Percentiles rank a stretch among this genome's conserved stretches.
These are phyloP conservation scores for Fregata magnificens DNA, from an alignment of 2,113 vertebrate genomes.

Conservation along the genomic window DNA sequence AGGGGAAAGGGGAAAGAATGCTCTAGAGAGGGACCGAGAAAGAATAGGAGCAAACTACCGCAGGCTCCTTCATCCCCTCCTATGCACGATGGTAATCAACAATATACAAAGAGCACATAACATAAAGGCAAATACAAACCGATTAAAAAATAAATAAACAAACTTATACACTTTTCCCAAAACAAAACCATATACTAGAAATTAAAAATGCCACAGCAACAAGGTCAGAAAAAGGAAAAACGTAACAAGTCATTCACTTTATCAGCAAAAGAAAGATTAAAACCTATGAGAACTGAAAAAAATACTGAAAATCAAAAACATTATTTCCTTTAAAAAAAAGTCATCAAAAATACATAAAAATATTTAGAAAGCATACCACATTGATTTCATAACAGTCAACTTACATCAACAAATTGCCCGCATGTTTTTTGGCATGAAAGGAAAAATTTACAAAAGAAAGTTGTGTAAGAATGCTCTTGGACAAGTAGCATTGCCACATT, in stretches of 20 bases:
- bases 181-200: conserved; percentile 59
- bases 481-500: conserved; percentile 92
- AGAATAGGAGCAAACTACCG: neutral
- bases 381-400: conserved; percentile 88
- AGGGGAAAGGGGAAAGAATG: neutral
- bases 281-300: conserved; percentile 74
- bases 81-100: conserved; percentile 42
- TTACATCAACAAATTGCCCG: conserved; percentile 99
- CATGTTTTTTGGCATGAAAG: conserved; percentile 99
- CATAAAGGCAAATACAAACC: conserved; percentile 55
- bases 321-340: conserved; percentile 40
- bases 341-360: conserved; percentile 75
- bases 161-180: neutral
- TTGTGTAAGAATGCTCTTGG: conserved; percentile 99
- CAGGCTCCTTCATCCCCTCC: neutral
- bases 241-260: conserved; percentile 61
- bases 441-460: conserved; percentile 99
- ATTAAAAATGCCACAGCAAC: conserved; percentile 59
- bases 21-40: neutral
- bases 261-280: conserved; percentile 78
- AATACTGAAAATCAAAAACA: conserved; percentile 61
- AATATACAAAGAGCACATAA: conserved; percentile 56
- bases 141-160: conserved; percentile 30
- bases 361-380: conserved; percentile 88
- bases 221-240: conserved; percentile 66